Percentiles rank a stretch among this genome's conserved stretches.
These are phyloP conservation scores for Andrena bucephala DNA, from an alignment of 2,888 invertebrate genomes.

Conservation along the genomic window DNA sequence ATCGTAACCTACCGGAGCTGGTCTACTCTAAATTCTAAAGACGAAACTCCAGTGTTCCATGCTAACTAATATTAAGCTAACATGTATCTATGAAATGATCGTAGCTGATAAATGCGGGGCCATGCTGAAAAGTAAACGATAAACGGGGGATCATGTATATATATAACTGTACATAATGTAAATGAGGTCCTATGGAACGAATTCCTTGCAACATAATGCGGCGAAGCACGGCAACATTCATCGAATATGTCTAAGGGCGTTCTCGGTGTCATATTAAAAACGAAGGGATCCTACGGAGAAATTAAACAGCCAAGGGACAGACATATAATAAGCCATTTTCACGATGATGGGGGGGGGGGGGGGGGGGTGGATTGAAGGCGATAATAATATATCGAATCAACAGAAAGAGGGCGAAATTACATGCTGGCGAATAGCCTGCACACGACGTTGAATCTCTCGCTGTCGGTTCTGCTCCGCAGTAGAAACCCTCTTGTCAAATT, in stretches of 20 bases:
- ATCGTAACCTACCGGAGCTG: not conserved
- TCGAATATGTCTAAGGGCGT: conserved; percentile 40
- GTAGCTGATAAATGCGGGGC: conserved; percentile 39
- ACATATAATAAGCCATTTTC: conserved; percentile 50
- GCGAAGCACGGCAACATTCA: conserved; percentile 56
- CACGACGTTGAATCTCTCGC: conserved; percentile 93
- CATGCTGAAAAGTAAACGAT: conserved; percentile 60
- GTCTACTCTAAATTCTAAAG: conserved; percentile 19
- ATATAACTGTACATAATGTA: conserved; percentile 24
- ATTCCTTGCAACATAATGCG: conserved; percentile 56
- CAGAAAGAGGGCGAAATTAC: conserved; percentile 86
- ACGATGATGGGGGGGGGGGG: not conserved
- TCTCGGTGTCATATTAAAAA: conserved; percentile 31
- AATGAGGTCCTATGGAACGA: conserved; percentile 20
- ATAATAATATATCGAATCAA: conserved; percentile 60
- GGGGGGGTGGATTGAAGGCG: conserved; percentile 6
- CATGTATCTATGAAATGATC: conserved; percentile 29
- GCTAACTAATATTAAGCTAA: conserved; percentile 57
- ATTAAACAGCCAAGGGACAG: conserved; percentile 39
- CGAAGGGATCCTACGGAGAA: conserved; percentile 44
- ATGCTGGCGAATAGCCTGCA: conserved; percentile 94
- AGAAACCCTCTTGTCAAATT: conserved; percentile 90
- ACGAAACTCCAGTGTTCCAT: conserved; percentile 46
- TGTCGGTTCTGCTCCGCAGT: conserved; percentile 94
- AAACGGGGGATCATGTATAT: conserved; percentile 14